Base-by-base conservation (phyloP, 2,113 vertebrate genomes). In the Chlorodrepanis virens region DNA sequence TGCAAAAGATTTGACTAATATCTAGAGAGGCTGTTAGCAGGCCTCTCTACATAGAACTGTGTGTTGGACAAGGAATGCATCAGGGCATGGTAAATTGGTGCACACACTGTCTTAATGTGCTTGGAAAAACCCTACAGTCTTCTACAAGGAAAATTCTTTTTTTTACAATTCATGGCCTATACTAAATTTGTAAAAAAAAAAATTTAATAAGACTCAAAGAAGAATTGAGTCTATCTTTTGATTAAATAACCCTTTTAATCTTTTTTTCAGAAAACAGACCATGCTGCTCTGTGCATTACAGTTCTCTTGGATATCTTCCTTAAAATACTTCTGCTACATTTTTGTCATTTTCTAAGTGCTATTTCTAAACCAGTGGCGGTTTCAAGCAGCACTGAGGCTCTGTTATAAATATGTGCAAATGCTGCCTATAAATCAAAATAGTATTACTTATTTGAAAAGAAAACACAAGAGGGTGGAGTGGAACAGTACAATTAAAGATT, bases 261-360 rank as follows among this genome's bases (percentile, higher is more conserved):
- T 89, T 84, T 75, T 77, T 45, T 96, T 97, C 63, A 31, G 45
- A 92, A 84, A 86, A 87, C 15, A 69, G 33, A 90, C 39, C 91
- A 39, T 27, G 3, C 11, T 94, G 75, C 37, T 87, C 7, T 69
- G 35, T 24, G 65, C 3, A 37, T 80, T 76, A 69, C 70, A 60
- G 22, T 14, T n/a, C 93, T 68, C 56, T 59, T 33, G 31, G 37
- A 52, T 79, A 76, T n/a, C n/a, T 89, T 65, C 45, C 20, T 87
- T 82, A 29, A 67, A 89, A 57, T 74, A 50, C 2, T 75, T 86
- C 59, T 84, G 42, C 45, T 63, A 27, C 13, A 11, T 33, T 86
- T 92, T 87, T 67, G 24, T 83, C 2, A 22, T 60, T 80, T 83
- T 80, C 24, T 25, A n/a, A 18, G 14, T 64, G 15, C 69, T 45